phyloP scores from a whole-genome alignment of 2,888 invertebrate genomes.

The Megaustenia siamemsis region DNA sequence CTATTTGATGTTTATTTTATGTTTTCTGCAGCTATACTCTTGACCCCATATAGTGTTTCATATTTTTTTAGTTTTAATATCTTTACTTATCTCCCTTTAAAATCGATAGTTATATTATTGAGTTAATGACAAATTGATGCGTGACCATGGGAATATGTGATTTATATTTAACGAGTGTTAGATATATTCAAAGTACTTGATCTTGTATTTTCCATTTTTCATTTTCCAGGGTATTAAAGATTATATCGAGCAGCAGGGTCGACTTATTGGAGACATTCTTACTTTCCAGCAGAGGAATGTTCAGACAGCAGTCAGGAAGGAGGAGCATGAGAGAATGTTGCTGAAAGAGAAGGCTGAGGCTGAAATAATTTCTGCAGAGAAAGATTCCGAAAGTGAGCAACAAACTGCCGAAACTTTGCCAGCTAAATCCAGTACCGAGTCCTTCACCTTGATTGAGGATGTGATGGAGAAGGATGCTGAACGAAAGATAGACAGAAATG shows the following conservation, averaged over 20 bases:
- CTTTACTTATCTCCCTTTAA: too few relatives aligned
- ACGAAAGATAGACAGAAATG: neutral
- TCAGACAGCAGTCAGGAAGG: constrained; percentile 65
- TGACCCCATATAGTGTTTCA: too few relatives aligned
- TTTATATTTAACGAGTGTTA: neutral
- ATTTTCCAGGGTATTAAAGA: constrained; percentile 78
- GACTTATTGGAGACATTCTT: constrained; percentile 80
- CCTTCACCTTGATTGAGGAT: constrained; percentile 35
- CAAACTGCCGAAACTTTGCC: neutral
- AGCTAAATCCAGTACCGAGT: constrained; percentile 14
- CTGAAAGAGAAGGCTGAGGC: constrained; percentile 62
- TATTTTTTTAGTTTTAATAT: too few relatives aligned
- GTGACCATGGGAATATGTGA: neutral
- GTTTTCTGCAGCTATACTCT: too few relatives aligned
- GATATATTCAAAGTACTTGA: neutral
- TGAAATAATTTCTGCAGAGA: constrained; percentile 47
- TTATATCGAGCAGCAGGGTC: constrained; percentile 81
- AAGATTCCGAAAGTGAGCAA: constrained; percentile 7
- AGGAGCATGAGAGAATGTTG: constrained; percentile 62
- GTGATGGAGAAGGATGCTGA: neutral
- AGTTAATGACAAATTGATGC: too few relatives aligned
- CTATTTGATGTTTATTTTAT: too few relatives aligned
- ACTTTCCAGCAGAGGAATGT: constrained; percentile 80
- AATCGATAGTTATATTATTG: too few relatives aligned
- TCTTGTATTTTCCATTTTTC: neutral